These are phyloP conservation scores for Mimachlamys varia DNA, from an alignment of 2,888 invertebrate genomes.

Conservation along the genomic window DNA sequence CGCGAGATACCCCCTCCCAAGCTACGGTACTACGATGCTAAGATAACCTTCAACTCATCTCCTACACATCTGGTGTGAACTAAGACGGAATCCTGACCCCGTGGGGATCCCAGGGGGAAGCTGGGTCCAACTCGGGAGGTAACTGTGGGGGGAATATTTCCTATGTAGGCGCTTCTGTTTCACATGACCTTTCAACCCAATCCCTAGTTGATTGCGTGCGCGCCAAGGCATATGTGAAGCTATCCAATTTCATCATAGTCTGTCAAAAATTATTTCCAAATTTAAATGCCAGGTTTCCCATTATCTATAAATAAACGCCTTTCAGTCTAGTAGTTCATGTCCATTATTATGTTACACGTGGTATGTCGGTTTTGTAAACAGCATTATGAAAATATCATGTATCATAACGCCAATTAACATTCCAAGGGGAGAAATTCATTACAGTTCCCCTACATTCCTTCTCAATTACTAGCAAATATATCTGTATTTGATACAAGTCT, in stretches of 20 bases:
- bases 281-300: not conserved
- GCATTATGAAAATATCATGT: not conserved
- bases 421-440: not conserved
- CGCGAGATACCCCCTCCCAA: not conserved
- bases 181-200: not conserved
- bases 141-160: not conserved
- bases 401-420: not conserved
- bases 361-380: not conserved
- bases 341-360: not conserved
- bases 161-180: not conserved
- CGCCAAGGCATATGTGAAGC: not conserved
- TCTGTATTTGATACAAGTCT: not conserved
- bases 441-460: not conserved
- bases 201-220: not conserved
- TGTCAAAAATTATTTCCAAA: constrained; percentile 28
- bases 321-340: not conserved
- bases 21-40: not conserved
- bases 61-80: constrained; percentile 31
- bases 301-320: constrained; percentile 8
- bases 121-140: not conserved
- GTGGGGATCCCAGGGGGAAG: constrained; percentile 4
- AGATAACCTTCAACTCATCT: constrained; percentile 25
- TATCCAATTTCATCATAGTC: not conserved
- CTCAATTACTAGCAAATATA: not conserved
- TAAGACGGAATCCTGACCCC: constrained; percentile 24